Percentiles rank a stretch among this genome's conserved stretches.
phyloP scores from a whole-genome alignment of 2,113 vertebrate genomes.

The Hassar affinis region DNA sequence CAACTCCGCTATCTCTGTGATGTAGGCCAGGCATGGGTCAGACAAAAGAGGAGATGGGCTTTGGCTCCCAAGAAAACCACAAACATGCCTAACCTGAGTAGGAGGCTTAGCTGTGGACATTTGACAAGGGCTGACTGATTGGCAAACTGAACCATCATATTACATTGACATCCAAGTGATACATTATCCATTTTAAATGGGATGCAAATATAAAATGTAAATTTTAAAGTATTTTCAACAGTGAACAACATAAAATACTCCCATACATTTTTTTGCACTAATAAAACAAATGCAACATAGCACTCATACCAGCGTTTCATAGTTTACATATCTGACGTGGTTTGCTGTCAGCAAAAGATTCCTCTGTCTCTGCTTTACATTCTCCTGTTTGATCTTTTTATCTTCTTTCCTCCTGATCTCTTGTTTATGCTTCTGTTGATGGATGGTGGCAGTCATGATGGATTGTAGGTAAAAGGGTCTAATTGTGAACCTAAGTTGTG shows the following conservation, averaged over 20 bases:
- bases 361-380: neutral
- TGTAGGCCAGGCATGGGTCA: neutral
- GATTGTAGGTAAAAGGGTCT: neutral
- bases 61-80: neutral
- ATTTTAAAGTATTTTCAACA: neutral
- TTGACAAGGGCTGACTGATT: neutral
- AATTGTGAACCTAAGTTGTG: neutral
- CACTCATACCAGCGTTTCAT: conserved; percentile 16
- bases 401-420: neutral
- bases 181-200: neutral
- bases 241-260: neutral
- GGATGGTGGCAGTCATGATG: neutral
- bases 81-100: neutral
- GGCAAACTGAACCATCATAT: neutral
- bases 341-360: conserved; percentile 19
- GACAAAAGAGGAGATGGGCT: neutral
- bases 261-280: neutral
- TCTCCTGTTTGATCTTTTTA: neutral
- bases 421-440: neutral
- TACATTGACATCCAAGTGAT: neutral
- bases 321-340: conserved; percentile 17
- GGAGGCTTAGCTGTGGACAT: neutral
- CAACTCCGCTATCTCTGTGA: neutral
- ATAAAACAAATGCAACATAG: conserved; percentile 4
- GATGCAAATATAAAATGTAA: neutral